These are phyloP conservation scores for Basileuterus tristriatus DNA, from an alignment of 2,797 vertebrate genomes.

Conservation along the genomic window DNA sequence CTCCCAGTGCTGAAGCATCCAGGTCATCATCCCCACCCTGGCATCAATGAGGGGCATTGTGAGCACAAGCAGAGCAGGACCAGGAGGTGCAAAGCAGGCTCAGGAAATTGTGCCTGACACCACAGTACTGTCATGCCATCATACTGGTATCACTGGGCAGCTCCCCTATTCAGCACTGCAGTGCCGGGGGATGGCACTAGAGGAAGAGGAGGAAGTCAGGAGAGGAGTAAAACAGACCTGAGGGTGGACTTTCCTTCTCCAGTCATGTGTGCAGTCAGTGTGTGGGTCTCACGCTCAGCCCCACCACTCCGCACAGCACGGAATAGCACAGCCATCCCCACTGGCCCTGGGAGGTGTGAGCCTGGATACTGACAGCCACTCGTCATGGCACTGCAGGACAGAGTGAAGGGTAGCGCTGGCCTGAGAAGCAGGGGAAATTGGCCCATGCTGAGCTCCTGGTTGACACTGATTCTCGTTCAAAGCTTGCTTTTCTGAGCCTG, in stretches of 20 bases:
- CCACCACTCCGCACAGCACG: fast-evolving
- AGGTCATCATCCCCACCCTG: neutral
- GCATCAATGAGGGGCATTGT: neutral
- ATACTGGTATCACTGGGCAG: neutral
- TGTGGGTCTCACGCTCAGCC: neutral
- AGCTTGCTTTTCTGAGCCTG: neutral
- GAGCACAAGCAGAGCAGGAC: neutral
- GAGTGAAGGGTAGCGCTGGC: neutral
- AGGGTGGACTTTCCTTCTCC: neutral
- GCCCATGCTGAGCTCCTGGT: neutral
- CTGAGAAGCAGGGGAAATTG: neutral
- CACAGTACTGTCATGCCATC: neutral
- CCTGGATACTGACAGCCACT: neutral
- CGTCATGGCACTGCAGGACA: neutral
- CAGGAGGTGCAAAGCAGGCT: neutral
- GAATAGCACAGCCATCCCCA: neutral
- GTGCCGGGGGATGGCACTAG: neutral
- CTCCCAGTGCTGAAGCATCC: neutral
- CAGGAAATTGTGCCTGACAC: neutral
- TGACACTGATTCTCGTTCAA: neutral
- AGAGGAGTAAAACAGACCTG: neutral
- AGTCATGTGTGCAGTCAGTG: fast-evolving
- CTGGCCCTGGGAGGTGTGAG: neutral
- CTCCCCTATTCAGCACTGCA: neutral
- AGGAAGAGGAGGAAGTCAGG: neutral